These are phyloP conservation scores for Syngnathus floridae DNA, from an alignment of 2,113 vertebrate species.

Conservation along the genomic window DNA sequence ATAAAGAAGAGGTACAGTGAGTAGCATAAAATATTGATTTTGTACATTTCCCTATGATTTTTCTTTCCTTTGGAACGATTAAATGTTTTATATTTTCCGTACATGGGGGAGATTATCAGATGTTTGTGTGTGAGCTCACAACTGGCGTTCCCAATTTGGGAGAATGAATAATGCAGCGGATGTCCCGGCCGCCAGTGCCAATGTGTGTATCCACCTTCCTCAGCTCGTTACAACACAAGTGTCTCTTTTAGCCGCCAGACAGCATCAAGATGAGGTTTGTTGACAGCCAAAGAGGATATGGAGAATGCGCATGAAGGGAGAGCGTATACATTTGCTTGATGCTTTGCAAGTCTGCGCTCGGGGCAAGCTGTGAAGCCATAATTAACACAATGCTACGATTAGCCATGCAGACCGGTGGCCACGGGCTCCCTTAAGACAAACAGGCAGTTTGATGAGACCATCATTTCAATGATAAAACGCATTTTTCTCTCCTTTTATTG, in stretches of 20 bases:
- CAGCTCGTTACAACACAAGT: constrained; percentile 26
- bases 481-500: constrained; percentile 24
- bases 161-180: constrained; percentile 66
- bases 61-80: constrained; percentile 92
- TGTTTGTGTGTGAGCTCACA: constrained; percentile 70
- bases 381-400: constrained; percentile 63
- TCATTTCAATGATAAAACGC: constrained; percentile 24
- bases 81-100: constrained; percentile 91
- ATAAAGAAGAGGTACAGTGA: constrained; percentile 95
- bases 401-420: constrained; percentile 55
- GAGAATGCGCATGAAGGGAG: constrained; percentile 10
- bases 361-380: constrained; percentile 49
- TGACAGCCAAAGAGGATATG: constrained; percentile 31
- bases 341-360: constrained; percentile 36
- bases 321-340: constrained; percentile 3
- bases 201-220: constrained; percentile 21
- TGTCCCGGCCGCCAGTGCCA: constrained; percentile 21
- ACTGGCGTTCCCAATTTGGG: constrained; percentile 66
- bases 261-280: constrained; percentile 35
- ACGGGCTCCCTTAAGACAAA: constrained; percentile 46
- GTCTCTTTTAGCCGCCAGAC: constrained; percentile 32
- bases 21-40: constrained; percentile 99
- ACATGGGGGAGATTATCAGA: constrained; percentile 82
- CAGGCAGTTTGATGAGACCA: constrained; percentile 26
- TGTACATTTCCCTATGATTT: constrained; percentile 98